A percentile compares a stretch with the other conserved stretches of the same genome.
phyloP scores from a whole-genome alignment of 2,888 invertebrate genomes.

The Phorcus lineatus region DNA sequence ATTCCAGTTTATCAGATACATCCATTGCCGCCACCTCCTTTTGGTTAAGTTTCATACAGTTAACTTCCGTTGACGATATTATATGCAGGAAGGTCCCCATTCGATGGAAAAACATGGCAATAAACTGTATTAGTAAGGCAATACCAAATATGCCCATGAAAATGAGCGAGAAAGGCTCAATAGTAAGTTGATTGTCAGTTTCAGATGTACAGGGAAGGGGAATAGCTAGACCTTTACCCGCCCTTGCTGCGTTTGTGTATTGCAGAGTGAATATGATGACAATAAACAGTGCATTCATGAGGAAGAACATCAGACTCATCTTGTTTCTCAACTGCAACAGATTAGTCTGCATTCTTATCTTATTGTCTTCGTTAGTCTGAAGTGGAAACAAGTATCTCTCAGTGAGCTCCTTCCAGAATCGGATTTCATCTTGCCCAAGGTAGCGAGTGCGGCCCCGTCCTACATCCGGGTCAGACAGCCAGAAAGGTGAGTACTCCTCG shows the following conservation, averaged over 20 bases:
- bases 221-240: constrained; percentile 53
- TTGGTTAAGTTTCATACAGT: constrained; percentile 66
- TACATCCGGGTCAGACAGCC: constrained; percentile 93
- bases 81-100: constrained; percentile 98
- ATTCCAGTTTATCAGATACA: constrained; percentile 61
- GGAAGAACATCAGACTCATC: constrained; percentile 85
- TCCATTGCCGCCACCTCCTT: constrained; percentile 61
- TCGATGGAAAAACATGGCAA: constrained; percentile 98
- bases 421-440: constrained; percentile 84
- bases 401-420: constrained; percentile 94
- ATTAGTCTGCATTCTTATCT: constrained; percentile 56
- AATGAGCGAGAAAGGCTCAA: constrained; percentile 80
- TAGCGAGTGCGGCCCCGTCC: constrained; percentile 94
- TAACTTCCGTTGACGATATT: constrained; percentile 92
- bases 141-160: constrained; percentile 98
- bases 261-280: constrained; percentile 98
- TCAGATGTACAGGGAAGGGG: constrained; percentile 51
- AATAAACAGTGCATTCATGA: constrained; percentile 98
- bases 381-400: constrained; percentile 95
- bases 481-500: constrained; percentile 90
- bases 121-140: constrained; percentile 95
- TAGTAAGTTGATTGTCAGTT: constrained; percentile 44
- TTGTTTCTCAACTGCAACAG: constrained; percentile 95
- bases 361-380: constrained; percentile 86
- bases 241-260: constrained; percentile 81